Base-by-base conservation (phyloP, 2,888 invertebrate genomes). In the Thalpophila matura region DNA sequence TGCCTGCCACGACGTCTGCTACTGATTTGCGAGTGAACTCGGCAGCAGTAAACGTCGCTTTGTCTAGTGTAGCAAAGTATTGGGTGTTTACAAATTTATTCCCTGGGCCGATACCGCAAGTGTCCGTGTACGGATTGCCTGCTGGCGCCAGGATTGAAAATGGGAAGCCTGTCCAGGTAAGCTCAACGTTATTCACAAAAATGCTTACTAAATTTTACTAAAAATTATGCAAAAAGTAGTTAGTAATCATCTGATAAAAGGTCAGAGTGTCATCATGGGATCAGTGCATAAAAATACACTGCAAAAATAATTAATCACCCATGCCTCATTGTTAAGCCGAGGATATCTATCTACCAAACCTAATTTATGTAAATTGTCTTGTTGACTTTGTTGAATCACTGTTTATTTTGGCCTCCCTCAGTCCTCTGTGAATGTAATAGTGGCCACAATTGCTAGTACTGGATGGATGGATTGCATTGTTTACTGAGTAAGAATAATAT, bases 51-150 rank as follows among this genome's bases (percentile, higher is more conserved):
- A 96, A 96, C 88, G 96, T 97, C 83, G 96, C 97, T 85, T 95
- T 97, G 92, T 96, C 96, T 87, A 97, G 96, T 93, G 97, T 97
- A 84, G 97, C 97, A 75, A 97, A 97, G 91, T 97, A 97, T 90
- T 97, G 97, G 97, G 97, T 97, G 86, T 96, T 98, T 89, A 97
- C 97, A 69, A 97, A 97, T 95, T 95, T 97, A 77, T 96, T 97
- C 87, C 97, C 97, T 56, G 96, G 97, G 60, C 97, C 97, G 50
- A 95, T 97, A 89, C 97, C 97, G 63, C 97, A 97, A 95, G 97
- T 97, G 53, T 97, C 97, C 45, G 97, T 97, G 54, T 97, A 97
- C 87, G 96, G 96, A 14, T 92, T 97, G 65, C 96, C 96, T 58
- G 95, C 96, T 55, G 95, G 95, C 66, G 92, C 96, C 60, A 95